Evolutionary conservation across 2,888 invertebrate genomes (phyloP).

Genomic region (Anthrax anthrax): DNA sequence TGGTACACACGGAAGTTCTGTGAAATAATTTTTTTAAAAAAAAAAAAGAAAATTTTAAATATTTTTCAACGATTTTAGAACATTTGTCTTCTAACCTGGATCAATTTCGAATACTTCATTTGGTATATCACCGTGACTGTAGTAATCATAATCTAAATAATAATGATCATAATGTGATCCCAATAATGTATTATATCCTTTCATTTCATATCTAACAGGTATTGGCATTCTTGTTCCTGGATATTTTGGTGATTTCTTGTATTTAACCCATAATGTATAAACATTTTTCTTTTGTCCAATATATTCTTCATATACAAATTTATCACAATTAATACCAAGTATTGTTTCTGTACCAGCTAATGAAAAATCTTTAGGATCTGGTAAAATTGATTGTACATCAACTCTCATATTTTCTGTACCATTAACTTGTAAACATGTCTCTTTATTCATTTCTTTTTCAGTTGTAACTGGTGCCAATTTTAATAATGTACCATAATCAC

Average conservation of each 20-base stretch:
- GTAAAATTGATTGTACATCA: conserved; percentile 62
- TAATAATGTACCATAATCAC: conserved; percentile 53
- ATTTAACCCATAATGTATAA: conserved; percentile 77
- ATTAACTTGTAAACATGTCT: conserved; percentile 72
- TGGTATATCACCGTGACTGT: conserved; percentile 49
- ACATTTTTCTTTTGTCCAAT: conserved; percentile 71
- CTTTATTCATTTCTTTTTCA: conserved; percentile 49
- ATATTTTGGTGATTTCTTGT: conserved; percentile 44
- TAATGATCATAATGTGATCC: conserved; percentile 96
- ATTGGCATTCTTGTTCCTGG: conserved; percentile 41
- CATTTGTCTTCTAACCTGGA: conserved; percentile 35
- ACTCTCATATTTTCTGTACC: conserved; percentile 50
- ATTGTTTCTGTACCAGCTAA: conserved; percentile 52
- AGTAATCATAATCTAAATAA: conserved; percentile 63
- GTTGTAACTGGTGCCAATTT: conserved; percentile 81
- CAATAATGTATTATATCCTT: conserved; percentile 78
- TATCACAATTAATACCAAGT: conserved; percentile 54
- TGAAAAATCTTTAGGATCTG: conserved; percentile 62
- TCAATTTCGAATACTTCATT: conserved; percentile 53
- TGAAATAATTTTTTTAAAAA: conserved; percentile 1
- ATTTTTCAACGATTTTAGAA: not conserved
- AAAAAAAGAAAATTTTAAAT: not conserved
- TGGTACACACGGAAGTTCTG: conserved; percentile 53
- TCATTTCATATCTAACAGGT: conserved; percentile 81
- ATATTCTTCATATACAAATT: conserved; percentile 57